phyloP scores from a whole-genome alignment of 1,140 invertebrate species.

The Aradophagus sp. region DNA sequence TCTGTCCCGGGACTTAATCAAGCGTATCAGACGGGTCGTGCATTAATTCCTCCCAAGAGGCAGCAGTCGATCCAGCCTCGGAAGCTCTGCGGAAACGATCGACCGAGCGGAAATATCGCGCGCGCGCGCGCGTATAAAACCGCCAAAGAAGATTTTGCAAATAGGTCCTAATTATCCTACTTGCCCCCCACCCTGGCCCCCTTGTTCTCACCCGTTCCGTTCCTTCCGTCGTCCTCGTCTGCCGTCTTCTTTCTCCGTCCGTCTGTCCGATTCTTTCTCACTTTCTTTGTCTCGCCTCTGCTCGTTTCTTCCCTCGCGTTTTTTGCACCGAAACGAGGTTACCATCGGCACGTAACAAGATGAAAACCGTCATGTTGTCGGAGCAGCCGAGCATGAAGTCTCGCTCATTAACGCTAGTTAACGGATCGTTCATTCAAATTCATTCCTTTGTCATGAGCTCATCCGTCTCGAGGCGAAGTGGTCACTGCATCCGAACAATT shows the following conservation, averaged over 20 bases:
- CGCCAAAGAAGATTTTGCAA: too few species aligned
- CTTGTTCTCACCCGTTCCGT: too few species aligned
- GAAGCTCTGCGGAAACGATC: not conserved
- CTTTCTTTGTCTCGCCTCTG: conserved; percentile 1
- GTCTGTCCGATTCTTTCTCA: conserved; percentile 6
- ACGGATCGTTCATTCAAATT: conserved; percentile 60
- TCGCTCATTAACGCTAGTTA: conserved; percentile 58
- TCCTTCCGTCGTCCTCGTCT: not conserved
- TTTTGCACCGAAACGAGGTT: conserved; percentile 52
- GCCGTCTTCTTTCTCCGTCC: conserved; percentile 9
- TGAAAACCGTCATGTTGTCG: conserved; percentile 55
- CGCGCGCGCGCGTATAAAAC: too few species aligned
- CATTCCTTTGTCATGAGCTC: conserved; percentile 58
- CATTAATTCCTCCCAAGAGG: conserved; percentile 3
- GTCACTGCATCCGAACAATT: conserved; percentile 57
- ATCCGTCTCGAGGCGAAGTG: conserved; percentile 52
- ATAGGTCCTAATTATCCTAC: too few species aligned
- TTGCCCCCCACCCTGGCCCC: too few species aligned
- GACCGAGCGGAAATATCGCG: not conserved
- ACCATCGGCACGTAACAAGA: conserved; percentile 52
- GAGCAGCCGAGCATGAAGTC: conserved; percentile 52
- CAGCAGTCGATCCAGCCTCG: too few species aligned
- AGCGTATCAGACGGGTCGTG: conserved; percentile 14
- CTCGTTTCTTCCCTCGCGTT: conserved; percentile 29
- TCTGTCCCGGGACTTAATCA: conserved; percentile 34